phyloP scores from a whole-genome alignment of 2,888 invertebrate genomes.

The Rhopalosiphum nymphaeae region DNA sequence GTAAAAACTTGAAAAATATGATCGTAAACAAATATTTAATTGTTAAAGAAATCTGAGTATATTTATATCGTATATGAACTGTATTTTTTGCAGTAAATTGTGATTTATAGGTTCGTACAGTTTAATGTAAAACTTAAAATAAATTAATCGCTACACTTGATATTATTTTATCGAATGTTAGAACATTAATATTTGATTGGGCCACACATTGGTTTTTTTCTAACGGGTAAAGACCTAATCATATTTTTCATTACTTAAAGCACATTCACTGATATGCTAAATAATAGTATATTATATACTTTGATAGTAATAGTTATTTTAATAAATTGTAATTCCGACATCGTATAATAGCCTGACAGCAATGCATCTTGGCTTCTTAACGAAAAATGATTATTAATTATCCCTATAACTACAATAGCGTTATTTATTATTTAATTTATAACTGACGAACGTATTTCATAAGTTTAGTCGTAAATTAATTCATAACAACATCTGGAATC shows the following conservation, averaged over 20 bases:
- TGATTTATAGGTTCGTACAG: not conserved
- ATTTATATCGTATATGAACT: not conserved
- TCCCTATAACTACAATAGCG: not conserved
- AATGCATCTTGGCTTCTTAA: not conserved
- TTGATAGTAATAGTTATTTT: not conserved
- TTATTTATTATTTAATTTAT: conserved; percentile 31
- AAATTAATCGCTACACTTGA: not conserved
- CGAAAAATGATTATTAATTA: not conserved
- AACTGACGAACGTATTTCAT: conserved; percentile 7
- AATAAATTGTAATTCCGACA: not conserved
- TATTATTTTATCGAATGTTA: not conserved
- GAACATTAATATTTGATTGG: not conserved
- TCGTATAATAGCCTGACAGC: not conserved
- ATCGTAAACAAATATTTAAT: too few relatives aligned
- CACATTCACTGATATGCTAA: too few relatives aligned
- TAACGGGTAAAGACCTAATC: not conserved
- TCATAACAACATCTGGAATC: conserved; percentile 52
- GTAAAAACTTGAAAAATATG: not conserved
- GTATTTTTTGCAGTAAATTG: not conserved
- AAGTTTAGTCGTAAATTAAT: conserved; percentile 40
- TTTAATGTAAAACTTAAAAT: not conserved
- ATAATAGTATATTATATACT: not conserved
- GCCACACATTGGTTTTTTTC: not conserved
- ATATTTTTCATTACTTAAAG: not conserved
- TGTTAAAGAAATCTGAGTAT: not conserved